These are phyloP conservation scores for Zapus hudsonius DNA, from an alignment of 2,113 vertebrate species.

Conservation along the genomic window DNA sequence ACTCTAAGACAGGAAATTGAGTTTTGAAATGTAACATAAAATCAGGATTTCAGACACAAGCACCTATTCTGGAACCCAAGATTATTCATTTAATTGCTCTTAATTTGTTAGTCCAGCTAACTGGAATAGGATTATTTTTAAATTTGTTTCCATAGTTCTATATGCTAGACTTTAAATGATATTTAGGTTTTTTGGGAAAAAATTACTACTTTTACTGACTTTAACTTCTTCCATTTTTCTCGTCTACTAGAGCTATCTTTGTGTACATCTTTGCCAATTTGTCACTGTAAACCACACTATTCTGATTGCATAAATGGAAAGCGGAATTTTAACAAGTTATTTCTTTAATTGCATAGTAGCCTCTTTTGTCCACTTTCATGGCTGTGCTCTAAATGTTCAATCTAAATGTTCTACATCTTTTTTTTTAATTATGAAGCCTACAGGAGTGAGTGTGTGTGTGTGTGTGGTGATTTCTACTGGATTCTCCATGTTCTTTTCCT, in stretches of 20 bases:
- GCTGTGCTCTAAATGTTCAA: slow-evolving; percentile 47
- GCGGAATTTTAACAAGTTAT: slow-evolving; percentile 1
- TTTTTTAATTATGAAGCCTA: slow-evolving; percentile 7
- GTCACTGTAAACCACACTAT: not conserved
- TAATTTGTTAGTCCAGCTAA: not conserved
- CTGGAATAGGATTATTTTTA: not conserved
- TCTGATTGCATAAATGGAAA: not conserved
- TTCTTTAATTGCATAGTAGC: slow-evolving; percentile 39
- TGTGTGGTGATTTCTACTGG: not conserved
- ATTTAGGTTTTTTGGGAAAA: not conserved
- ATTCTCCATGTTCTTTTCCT: not conserved
- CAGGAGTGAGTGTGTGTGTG: not conserved
- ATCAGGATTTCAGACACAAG: not conserved
- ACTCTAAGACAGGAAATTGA: not conserved
- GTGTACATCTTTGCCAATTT: not conserved
- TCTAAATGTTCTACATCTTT: slow-evolving; percentile 16
- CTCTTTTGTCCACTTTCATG: slow-evolving; percentile 26
- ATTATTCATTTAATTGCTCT: not conserved
- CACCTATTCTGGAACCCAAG: not conserved
- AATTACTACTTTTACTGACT: slow-evolving; percentile 29
- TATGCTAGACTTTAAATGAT: slow-evolving; percentile 21
- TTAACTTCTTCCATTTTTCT: slow-evolving; percentile 6
- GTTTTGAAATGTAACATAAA: slow-evolving; percentile 22
- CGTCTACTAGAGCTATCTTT: slow-evolving; percentile 28
- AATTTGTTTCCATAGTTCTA: not conserved